A percentile compares a stretch with the other conserved stretches of the same genome.
Conservation (phyloP, 2,113 vertebrate genomes). For the Leptobrachium ailaonicum region DNA sequence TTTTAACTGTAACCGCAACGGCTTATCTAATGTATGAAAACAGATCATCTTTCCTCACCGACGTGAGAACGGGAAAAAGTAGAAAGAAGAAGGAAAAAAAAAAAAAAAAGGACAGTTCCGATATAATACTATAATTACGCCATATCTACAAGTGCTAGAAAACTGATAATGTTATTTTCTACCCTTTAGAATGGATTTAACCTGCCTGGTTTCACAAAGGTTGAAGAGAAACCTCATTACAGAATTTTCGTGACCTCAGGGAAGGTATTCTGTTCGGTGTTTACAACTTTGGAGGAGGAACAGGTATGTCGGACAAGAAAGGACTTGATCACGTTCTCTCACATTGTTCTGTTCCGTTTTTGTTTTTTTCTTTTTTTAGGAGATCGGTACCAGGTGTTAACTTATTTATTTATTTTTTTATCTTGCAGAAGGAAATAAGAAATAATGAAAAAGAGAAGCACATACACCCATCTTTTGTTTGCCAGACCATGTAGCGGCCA, state of each 20-base stretch:
- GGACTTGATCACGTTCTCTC: constrained; percentile 22
- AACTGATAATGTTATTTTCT: constrained; percentile 50
- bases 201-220: too few species aligned
- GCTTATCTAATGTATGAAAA: constrained; percentile 59
- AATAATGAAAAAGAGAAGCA: background rate
- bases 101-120: constrained; percentile 56
- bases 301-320: constrained; percentile 34
- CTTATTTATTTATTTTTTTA: background rate
- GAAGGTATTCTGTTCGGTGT: constrained; percentile 39
- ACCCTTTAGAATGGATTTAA: background rate
- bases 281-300: constrained; percentile 46
- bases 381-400: background rate
- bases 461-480: background rate
- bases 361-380: background rate
- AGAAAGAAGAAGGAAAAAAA: too few species aligned
- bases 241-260: background rate
- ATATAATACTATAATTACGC: constrained; percentile 61
- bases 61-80: constrained; percentile 49
- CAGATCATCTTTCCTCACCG: constrained; percentile 56
- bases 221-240: too few species aligned
- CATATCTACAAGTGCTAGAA: constrained; percentile 51
- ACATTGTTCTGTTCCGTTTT: background rate
- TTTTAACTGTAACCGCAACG: constrained; percentile 58
- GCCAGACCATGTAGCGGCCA: background rate
- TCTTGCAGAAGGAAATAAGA: too few species aligned